Conservation (phyloP, 2,888 invertebrate genomes). For the Caenorhabditis zanzibari region DNA sequence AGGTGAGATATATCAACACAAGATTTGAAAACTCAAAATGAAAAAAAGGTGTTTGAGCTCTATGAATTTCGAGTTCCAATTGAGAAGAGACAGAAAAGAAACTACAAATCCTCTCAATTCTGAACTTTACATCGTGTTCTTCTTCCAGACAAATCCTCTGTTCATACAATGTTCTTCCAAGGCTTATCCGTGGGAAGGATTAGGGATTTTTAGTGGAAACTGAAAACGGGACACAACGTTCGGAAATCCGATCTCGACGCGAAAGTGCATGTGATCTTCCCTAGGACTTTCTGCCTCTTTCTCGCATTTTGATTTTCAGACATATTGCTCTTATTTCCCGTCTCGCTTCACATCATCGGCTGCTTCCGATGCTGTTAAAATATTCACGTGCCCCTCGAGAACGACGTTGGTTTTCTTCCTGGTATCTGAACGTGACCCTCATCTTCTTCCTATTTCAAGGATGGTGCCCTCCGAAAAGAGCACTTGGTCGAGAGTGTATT, state of each 20-base stretch:
- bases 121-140: slow-evolving; percentile 13
- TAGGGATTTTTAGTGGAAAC: slow-evolving; percentile 43
- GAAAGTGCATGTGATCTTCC: slow-evolving; percentile 46
- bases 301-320: slow-evolving; percentile 5
- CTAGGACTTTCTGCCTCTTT: not conserved
- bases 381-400: slow-evolving; percentile 1
- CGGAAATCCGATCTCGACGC: slow-evolving; percentile 49
- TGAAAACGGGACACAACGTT: slow-evolving; percentile 46
- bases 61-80: slow-evolving; percentile 1
- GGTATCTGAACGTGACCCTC: slow-evolving; percentile 2
- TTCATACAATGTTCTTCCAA: slow-evolving; percentile 32
- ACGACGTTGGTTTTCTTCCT: slow-evolving; percentile 25
- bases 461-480: slow-evolving; percentile 20
- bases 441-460: not conserved
- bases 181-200: slow-evolving; percentile 40
- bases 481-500: slow-evolving; percentile 51
- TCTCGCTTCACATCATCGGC: slow-evolving; percentile 11
- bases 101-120: slow-evolving; percentile 29
- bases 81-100: not conserved
- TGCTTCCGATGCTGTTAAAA: slow-evolving; percentile 20
- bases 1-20: slow-evolving; percentile 19
- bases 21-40: not conserved
- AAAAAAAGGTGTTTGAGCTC: slow-evolving; percentile 18
- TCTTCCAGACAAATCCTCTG: slow-evolving; percentile 21
- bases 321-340: not conserved